Evolutionary conservation across 2,888 invertebrate species (phyloP).

Genomic region (Punctoribates punctum): DNA sequence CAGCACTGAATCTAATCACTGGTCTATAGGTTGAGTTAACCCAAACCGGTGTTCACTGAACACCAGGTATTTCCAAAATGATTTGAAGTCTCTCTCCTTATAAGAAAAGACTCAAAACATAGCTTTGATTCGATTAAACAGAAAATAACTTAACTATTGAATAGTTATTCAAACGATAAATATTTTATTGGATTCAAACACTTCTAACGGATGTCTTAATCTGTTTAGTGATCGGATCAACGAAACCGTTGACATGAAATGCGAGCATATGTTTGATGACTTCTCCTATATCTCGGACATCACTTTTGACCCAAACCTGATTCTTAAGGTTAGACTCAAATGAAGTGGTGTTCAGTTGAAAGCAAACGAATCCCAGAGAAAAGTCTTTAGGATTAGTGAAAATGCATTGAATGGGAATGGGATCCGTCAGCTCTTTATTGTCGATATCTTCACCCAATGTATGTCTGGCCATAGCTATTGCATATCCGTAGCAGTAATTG

Average conservation of each 20-base stretch:
- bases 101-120: too few relatives aligned
- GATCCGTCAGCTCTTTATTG: constrained; percentile 30
- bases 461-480: constrained; percentile 35
- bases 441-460: neutral
- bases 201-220: neutral
- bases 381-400: constrained; percentile 37
- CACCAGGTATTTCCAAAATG: too few relatives aligned
- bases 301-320: constrained; percentile 43
- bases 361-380: constrained; percentile 40
- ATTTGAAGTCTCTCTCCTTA: too few relatives aligned
- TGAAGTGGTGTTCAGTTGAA: constrained; percentile 42
- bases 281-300: neutral
- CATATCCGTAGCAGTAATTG: constrained; percentile 43
- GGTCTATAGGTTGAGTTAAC: too few relatives aligned
- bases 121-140: too few relatives aligned
- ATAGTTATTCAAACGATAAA: too few relatives aligned
- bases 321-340: constrained; percentile 41
- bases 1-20: too few relatives aligned
- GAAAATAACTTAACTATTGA: too few relatives aligned
- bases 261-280: constrained; percentile 40
- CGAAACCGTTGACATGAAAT: constrained; percentile 31
- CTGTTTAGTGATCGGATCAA: constrained; percentile 1
- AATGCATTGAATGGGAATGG: constrained; percentile 39
- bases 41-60: too few relatives aligned
- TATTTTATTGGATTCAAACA: too few relatives aligned